Base-by-base conservation (phyloP, 2,797 vertebrate species). In the Epinephelus coioides region DNA sequence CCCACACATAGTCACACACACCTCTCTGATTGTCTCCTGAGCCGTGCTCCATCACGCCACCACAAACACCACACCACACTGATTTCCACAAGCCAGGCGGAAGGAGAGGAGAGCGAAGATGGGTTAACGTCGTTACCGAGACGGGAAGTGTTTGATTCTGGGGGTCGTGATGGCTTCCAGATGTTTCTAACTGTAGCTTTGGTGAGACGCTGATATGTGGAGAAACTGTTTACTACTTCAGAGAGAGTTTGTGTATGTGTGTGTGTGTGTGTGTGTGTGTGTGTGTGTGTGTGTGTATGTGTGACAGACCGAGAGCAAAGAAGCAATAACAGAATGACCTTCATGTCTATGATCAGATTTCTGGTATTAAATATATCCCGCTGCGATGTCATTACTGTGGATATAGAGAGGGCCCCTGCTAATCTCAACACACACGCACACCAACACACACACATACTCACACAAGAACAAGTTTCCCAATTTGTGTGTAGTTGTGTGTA, bases 291-390 rank as follows among this genome's bases (percentile, higher is more conserved):
- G 23, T 23, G 23, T 23, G 23, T 23, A 2, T 23, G 23, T 23
- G 23, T 23, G 27, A 51, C 2, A 55, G 34, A 56, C 5, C 72
- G 30, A 49, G 12, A 68, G 64, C 8, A 57, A 78, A 53, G 43
- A 77, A 27, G 76, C 75, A 81, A 79, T 73, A 79, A 80, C 73
- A 67, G 66, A 82, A 49, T 86, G 73, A 88, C 84, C 77, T 84
- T 81, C 56, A 75, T 34, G 30, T 67, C 75, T 30, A 25, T 27
- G 54, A 69, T 81, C 76, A 78, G 46, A 83, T 84, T 77, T 81
- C 62, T 76, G 69, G 67, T 75, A 67, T 85, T 80, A 73, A 71
- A 87, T 84, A 73, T 25, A 68, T 83, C 79, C 64, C 51, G 9
- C 88, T 68, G 70, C 76, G 76, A 81, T 80, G 68, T 83, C 71